Percentiles rank a stretch among this genome's conserved stretches.
Conservation (phyloP, 1,140 invertebrate species). For the Neuroterus valhalla region DNA sequence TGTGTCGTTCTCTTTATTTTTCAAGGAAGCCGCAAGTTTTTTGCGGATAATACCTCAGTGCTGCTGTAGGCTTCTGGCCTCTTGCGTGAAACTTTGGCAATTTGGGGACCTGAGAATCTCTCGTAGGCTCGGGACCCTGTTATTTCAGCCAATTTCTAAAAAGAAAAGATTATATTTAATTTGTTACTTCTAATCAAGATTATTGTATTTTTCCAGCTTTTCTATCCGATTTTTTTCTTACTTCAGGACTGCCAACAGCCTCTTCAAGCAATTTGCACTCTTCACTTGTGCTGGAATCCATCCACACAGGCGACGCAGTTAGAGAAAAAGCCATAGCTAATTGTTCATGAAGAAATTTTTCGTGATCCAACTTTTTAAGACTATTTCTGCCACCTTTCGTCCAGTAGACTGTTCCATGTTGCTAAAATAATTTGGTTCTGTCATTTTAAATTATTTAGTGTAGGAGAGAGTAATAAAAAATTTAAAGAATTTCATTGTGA, state of each 20-base stretch:
- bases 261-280: conserved; percentile 89
- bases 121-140: conserved; percentile 96
- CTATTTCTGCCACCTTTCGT: conserved; percentile 81
- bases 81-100: conserved; percentile 88
- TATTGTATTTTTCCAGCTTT: not conserved
- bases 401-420: conserved; percentile 98
- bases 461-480: too few relatives aligned
- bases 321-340: conserved; percentile 86
- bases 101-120: conserved; percentile 95
- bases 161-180: conserved; percentile 56
- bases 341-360: conserved; percentile 89
- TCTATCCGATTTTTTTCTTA: conserved; percentile 58
- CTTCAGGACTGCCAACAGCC: conserved; percentile 85
- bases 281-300: conserved; percentile 92
- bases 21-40: conserved; percentile 45
- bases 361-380: conserved; percentile 81
- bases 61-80: conserved; percentile 85
- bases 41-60: conserved; percentile 80
- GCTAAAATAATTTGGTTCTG: conserved; percentile 76
- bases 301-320: conserved; percentile 94
- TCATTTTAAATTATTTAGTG: too few relatives aligned
- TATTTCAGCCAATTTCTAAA: conserved; percentile 85
- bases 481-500: too few relatives aligned
- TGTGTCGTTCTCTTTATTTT: conserved; percentile 45
- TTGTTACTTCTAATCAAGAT: not conserved